Evolutionary conservation across 1,140 invertebrate species (phyloP).

Genomic region (Apocrypta bakeri): DNA sequence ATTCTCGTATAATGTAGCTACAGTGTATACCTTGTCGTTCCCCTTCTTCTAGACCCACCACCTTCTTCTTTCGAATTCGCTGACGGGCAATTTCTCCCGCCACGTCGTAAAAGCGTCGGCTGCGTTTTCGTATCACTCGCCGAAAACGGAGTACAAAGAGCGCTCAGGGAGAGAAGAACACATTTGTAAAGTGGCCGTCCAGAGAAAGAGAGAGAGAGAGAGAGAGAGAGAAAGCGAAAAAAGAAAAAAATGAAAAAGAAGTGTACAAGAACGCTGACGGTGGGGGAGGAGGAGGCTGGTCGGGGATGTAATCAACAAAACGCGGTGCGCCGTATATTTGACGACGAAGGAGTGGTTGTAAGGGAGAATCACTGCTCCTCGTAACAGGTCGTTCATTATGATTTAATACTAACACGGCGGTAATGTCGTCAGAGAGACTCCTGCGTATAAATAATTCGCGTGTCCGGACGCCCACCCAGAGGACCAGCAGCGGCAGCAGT

Average conservation of each 20-base stretch:
- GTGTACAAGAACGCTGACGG: not conserved
- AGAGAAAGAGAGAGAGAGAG: not conserved
- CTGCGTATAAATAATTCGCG: slow-evolving; percentile 75
- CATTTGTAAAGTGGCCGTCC: slow-evolving; percentile 44
- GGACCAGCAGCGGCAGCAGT: slow-evolving; percentile 61
- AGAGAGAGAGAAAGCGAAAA: not conserved
- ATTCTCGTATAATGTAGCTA: not conserved
- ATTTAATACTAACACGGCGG: slow-evolving; percentile 75
- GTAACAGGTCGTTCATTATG: slow-evolving; percentile 74
- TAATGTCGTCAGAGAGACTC: slow-evolving; percentile 75
- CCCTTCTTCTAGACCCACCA: not conserved
- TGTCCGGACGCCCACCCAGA: slow-evolving; percentile 72
- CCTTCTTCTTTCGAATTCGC: slow-evolving; percentile 21
- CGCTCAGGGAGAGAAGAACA: slow-evolving; percentile 14
- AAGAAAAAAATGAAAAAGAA: slow-evolving; percentile 2
- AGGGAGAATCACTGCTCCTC: slow-evolving; percentile 60
- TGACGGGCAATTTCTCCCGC: slow-evolving; percentile 32
- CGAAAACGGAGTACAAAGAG: slow-evolving; percentile 31
- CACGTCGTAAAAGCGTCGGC: slow-evolving; percentile 37
- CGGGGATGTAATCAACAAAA: slow-evolving; percentile 56
- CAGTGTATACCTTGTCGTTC: too few species aligned
- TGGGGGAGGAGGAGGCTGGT: not conserved
- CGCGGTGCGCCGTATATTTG: slow-evolving; percentile 50
- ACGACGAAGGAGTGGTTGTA: slow-evolving; percentile 61
- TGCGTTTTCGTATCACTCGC: slow-evolving; percentile 39